Evolutionary conservation across 2,113 vertebrate species (phyloP).

Genomic region (Phyllopteryx taeniolatus): DNA sequence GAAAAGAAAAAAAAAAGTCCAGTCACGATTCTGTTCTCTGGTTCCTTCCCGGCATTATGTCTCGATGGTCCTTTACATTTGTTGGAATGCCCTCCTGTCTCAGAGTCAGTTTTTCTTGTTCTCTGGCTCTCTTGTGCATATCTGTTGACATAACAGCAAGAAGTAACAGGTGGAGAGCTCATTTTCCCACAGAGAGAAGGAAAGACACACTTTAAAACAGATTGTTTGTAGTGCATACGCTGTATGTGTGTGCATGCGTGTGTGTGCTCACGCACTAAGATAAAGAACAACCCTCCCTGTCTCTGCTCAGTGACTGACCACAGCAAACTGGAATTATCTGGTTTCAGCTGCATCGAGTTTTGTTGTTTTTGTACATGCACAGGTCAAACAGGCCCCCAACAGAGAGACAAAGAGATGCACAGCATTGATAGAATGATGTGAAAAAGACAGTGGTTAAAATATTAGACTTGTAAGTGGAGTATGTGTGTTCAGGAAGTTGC

Average conservation of each 20-base stretch:
- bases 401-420: conserved; percentile 31
- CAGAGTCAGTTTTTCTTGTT: not conserved
- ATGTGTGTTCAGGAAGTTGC: not conserved
- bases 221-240: conserved; percentile 2
- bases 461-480: not conserved
- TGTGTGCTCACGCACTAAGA: conserved; percentile 22
- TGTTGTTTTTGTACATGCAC: conserved; percentile 47
- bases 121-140: not conserved
- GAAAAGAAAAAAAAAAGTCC: not conserved
- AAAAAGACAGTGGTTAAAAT: not conserved
- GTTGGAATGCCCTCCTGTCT: not conserved
- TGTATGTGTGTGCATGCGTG: conserved; percentile 12
- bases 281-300: conserved; percentile 29
- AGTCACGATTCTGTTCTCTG: not conserved
- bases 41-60: not conserved
- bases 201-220: conserved; percentile 20
- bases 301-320: conserved; percentile 31
- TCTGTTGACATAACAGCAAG: not conserved
- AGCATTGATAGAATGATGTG: conserved; percentile 18
- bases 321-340: conserved; percentile 66
- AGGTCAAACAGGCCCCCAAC: conserved; percentile 43
- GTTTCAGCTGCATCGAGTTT: conserved; percentile 57
- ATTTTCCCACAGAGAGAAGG: conserved; percentile 26
- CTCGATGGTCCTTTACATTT: not conserved
- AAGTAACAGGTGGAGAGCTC: conserved; percentile 34